Base-by-base conservation (phyloP, 2,113 vertebrate genomes). In the Burhinus oedicnemus region DNA sequence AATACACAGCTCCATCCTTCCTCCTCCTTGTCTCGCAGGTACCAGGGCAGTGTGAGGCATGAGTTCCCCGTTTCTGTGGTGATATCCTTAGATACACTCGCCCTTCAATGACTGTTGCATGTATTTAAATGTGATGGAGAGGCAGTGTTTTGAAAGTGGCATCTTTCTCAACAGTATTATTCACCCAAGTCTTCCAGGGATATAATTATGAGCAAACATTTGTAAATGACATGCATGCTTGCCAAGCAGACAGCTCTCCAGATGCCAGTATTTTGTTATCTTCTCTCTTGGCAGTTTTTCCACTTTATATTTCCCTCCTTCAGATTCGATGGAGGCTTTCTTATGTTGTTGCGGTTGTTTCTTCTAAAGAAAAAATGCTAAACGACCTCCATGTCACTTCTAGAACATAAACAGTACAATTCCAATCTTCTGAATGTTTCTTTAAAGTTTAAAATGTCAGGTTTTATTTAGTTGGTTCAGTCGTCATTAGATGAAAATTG, bases 151-250 rank as follows among this genome's bases (percentile, higher is more conserved):
- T 83, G 36, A 3, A 66, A 88, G 84, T 13, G 23, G 32, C 42
- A 60, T 15, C 75, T 90, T 69, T 75, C 61, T 95, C 45, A 8
- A 36, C 25, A 38, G 29, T 11, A 27, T 85, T 69, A 80, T 68
- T 58, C 75, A 55, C 58, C 64, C 69, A 44, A n/a, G 40, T 64
- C 84, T 95, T 94, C 34, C 93, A 93, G 87, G 64, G 52, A 70
- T 44, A 23, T 78, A 80, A 96, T 97, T 87, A 91, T 54, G 71
- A 81, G 64, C 93, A 96, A 97, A 95, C 91, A 94, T 94, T 97
- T 94, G 78, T 96, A 95, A 91, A 97, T 94, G 91, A 88, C 60
- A 68, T 27, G 25, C 34, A 6, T 12, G 66, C 82, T 51, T 79
- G 87, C 93, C 91, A 90, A 87, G 89, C 91, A 95, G 75, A 86